Conservation (phyloP, 2,888 invertebrate genomes). For the Syrphus vitripennis region DNA sequence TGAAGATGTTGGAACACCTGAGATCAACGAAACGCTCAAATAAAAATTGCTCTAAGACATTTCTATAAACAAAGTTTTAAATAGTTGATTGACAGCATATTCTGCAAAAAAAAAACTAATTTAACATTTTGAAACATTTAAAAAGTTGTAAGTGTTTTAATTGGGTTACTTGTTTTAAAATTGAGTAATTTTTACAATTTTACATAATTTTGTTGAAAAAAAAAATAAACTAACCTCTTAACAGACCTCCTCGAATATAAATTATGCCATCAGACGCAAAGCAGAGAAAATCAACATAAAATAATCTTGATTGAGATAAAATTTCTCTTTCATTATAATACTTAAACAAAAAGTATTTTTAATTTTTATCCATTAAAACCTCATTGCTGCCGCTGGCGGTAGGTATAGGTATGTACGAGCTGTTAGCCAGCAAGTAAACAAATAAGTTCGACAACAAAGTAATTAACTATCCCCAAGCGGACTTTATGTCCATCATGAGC, state of each 20-base stretch:
- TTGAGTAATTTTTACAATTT: neutral
- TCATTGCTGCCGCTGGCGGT: neutral
- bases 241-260: neutral
- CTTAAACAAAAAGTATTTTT: conserved; percentile 12
- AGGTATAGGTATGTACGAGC: neutral
- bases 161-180: neutral
- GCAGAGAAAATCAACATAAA: neutral
- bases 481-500: conserved; percentile 20
- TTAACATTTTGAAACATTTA: neutral
- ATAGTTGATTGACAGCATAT: no score
- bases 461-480: conserved; percentile 55
- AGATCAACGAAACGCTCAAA: no score
- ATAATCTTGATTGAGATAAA: conserved; percentile 24
- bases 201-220: neutral
- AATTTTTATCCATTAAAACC: conserved; percentile 15
- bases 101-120: no score
- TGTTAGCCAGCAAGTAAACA: conserved; percentile 14
- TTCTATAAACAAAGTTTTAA: no score
- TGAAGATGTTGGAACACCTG: no score
- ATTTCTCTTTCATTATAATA: conserved; percentile 48
- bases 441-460: conserved; percentile 32
- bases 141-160: neutral
- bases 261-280: neutral
- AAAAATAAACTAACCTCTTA: neutral
- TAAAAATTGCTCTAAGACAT: no score